These are phyloP conservation scores for Ichneumon xanthorius DNA, from an alignment of 2,888 invertebrate species.

Conservation along the genomic window DNA sequence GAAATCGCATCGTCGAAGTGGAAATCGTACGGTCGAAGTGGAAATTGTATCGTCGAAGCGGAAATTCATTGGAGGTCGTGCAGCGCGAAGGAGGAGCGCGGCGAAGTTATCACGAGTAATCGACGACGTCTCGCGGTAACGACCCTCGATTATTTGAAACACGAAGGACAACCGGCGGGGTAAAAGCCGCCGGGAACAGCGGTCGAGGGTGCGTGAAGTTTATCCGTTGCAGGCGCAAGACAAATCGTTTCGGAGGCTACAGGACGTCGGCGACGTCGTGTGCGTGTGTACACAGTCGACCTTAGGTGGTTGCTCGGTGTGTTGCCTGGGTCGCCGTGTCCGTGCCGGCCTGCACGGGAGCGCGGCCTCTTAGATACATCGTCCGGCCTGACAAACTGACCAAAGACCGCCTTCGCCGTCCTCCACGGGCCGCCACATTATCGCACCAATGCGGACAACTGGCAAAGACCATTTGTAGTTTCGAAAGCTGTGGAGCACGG, in stretches of 20 bases:
- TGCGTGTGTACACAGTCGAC: neutral
- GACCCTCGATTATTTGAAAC: constrained; percentile 70
- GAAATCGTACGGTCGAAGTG: neutral
- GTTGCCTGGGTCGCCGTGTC: neutral
- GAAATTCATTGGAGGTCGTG: constrained; percentile 59
- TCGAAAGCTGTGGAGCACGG: constrained; percentile 60
- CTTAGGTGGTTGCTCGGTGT: constrained; percentile 1
- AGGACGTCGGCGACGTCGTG: constrained; percentile 29
- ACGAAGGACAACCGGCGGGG: constrained; percentile 51
- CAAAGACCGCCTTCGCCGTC: constrained; percentile 80
- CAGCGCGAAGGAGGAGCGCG: constrained; percentile 22
- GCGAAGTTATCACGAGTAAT: constrained; percentile 67
- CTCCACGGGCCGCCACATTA: constrained; percentile 79
- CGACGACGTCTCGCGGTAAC: constrained; percentile 69
- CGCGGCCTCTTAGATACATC: constrained; percentile 76
- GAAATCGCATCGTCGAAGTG: no score
- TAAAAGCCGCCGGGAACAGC: constrained; percentile 27
- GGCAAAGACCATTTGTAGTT: constrained; percentile 80
- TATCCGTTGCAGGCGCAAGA: constrained; percentile 79
- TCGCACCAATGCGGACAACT: constrained; percentile 82
- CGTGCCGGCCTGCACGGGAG: neutral
- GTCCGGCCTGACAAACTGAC: constrained; percentile 82
- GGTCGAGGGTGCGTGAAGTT: constrained; percentile 76
- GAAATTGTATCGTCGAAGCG: constrained; percentile 34
- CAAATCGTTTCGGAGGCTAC: constrained; percentile 76